These are phyloP conservation scores for Anthophora plumipes DNA, from an alignment of 2,888 invertebrate genomes.

Conservation along the genomic window DNA sequence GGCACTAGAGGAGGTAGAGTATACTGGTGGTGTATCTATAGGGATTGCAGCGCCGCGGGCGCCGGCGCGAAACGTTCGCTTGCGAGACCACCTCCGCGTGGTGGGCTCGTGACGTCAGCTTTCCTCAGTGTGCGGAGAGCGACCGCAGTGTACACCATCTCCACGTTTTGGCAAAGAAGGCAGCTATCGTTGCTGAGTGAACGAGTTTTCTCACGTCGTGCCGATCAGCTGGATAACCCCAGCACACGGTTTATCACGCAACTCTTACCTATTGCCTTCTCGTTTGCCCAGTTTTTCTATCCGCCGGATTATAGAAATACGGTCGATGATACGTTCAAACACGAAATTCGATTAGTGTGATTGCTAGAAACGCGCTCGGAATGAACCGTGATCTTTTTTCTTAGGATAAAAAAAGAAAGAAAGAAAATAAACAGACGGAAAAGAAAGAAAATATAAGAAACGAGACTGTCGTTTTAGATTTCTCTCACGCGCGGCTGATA, in stretches of 20 bases:
- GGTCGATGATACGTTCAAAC: neutral
- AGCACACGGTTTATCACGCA: constrained; percentile 27
- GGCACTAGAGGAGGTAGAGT: constrained; percentile 55
- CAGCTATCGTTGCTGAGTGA: constrained; percentile 65
- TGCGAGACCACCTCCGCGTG: constrained; percentile 83
- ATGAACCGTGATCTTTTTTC: too few species aligned
- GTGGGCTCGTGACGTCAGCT: constrained; percentile 83
- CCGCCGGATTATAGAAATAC: neutral
- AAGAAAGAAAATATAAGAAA: too few species aligned
- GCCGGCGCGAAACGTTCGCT: constrained; percentile 80
- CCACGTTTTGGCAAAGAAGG: constrained; percentile 76
- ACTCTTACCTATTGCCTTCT: neutral
- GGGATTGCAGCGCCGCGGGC: constrained; percentile 77
- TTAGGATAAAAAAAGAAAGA: too few species aligned
- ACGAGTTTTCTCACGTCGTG: constrained; percentile 59
- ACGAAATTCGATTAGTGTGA: neutral
- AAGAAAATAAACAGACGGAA: too few species aligned
- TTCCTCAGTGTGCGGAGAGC: constrained; percentile 84
- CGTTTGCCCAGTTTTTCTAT: constrained; percentile 8
- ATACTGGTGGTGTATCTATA: constrained; percentile 69
- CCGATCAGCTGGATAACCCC: constrained; percentile 53
- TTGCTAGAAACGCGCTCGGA: too few species aligned
- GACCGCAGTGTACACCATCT: constrained; percentile 83
- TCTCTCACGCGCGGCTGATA: constrained; percentile 22
- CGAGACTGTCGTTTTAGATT: neutral